A percentile compares a stretch with the other conserved stretches of the same genome.
Conservation (phyloP, 2,113 vertebrate species). For the Sigmodon hispidus region DNA sequence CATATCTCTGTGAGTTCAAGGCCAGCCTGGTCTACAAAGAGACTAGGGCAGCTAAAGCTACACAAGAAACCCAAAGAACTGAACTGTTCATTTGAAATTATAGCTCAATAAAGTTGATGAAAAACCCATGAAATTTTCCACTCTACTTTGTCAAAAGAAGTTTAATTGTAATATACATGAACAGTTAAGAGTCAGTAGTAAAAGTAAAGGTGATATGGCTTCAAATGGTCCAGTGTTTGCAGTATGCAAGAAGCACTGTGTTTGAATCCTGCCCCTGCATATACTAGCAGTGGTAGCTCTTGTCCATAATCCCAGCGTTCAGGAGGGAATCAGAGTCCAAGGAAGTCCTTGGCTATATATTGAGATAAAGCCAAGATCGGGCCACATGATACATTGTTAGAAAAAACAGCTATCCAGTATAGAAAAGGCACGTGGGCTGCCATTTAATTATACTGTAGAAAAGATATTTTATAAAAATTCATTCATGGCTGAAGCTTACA, state of each 20-base stretch:
- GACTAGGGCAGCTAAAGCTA: not conserved
- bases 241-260: not conserved
- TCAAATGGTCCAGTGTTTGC: not conserved
- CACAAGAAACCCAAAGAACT: not conserved
- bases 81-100: conserved; percentile 19
- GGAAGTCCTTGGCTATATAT: not conserved
- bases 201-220: not conserved
- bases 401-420: not conserved
- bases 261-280: not conserved
- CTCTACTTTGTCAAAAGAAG: conserved; percentile 21
- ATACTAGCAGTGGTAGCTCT: too few species aligned
- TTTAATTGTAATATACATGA: conserved; percentile 48
- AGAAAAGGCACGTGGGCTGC: not conserved
- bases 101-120: conserved; percentile 15
- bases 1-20: not conserved
- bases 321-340: not conserved
- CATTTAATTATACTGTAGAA: conserved; percentile 37
- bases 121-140: not conserved
- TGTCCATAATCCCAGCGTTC: not conserved
- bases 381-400: not conserved
- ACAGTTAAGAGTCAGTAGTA: conserved; percentile 49
- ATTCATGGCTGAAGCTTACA: conserved; percentile 40
- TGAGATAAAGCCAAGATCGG: not conserved
- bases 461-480: conserved; percentile 47
- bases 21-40: not conserved